Base-by-base conservation (phyloP, 2,888 invertebrate species). In the Carabus problematicus region DNA sequence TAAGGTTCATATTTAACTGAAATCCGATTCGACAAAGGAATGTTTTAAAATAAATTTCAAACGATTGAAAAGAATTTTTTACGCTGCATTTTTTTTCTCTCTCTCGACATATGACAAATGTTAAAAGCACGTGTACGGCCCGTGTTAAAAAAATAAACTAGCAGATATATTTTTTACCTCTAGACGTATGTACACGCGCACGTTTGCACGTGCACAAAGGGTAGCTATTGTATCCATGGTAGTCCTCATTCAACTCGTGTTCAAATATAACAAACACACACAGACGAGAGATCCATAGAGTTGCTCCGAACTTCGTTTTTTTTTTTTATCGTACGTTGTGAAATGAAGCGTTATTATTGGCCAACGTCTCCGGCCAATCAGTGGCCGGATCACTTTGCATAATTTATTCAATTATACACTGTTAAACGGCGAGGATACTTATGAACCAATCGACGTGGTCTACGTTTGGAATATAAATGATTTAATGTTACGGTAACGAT, bases 91-190 rank as follows among this genome's bases (percentile, higher is more conserved):
- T 67, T 62, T 73, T 71, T 71, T 71, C 72, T n/a, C n/a, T n/a
- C n/a, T n/a, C n/a, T n/a, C 74, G 73, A 73, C 73, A 76, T n/a
- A n/a, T 76, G 77, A 77, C 75, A 76, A 77, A 77, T 75, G 29
- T 52, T 77, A 75, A 73, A 66, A 72, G 77, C 78, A 78, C 76
- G 79, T 79, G 79, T 76, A 75, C 71, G 72, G 74, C 78, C 76
- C 78, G 78, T 78, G 79, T 76, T 75, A 70, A 19, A 18, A 14
- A 45, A 74, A n/a, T n/a, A 76, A 73, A 77, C 76, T 76, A 76
- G 75, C 76, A 74, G 75, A 75, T 74, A 70, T 71, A 71, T 75
- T 76, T 76, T 74, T 75, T 75, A 29, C 29, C 29, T 29, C 29
- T 29, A 29, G 29, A 29, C 29, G 6, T 6, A 29, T 6, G 6